These are phyloP conservation scores for Acrocera orbiculus DNA, from an alignment of 2,888 invertebrate genomes.

Conservation along the genomic window DNA sequence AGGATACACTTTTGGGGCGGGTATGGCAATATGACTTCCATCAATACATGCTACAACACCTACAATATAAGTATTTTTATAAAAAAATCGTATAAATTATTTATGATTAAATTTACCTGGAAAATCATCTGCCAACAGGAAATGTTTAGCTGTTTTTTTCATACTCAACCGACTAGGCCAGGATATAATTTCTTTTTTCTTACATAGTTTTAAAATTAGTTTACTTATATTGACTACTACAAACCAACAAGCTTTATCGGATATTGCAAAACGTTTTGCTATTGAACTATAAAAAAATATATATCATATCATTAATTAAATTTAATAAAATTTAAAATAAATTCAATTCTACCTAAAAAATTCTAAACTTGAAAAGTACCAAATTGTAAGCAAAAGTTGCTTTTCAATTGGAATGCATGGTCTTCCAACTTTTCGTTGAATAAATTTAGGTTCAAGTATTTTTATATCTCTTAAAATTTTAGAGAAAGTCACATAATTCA, in stretches of 20 bases:
- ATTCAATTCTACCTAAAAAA: too few relatives aligned
- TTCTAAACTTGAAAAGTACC: too few relatives aligned
- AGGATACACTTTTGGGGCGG: conserved; percentile 2
- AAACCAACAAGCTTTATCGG: background rate
- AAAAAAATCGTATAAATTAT: background rate
- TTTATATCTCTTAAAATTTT: too few relatives aligned
- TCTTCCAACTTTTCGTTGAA: too few relatives aligned
- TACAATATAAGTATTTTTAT: background rate
- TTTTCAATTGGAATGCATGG: too few relatives aligned
- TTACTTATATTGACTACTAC: background rate
- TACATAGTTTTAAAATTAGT: background rate
- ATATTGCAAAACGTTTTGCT: background rate
- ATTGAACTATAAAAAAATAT: too few relatives aligned
- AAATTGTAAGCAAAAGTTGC: too few relatives aligned
- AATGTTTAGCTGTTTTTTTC: background rate
- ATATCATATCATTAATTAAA: too few relatives aligned
- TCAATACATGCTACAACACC: conserved; percentile 2
- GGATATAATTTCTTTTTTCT: background rate
- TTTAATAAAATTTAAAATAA: too few relatives aligned
- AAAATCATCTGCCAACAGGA: background rate
- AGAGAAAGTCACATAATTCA: too few relatives aligned
- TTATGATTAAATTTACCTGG: background rate
- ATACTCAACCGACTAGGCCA: background rate
- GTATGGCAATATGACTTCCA: background rate
- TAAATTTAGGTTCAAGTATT: too few relatives aligned